These are phyloP conservation scores for Bolinopsis microptera DNA, from an alignment of 37 sponge, comb jelly and placozoan genomes.

Conservation along the genomic window DNA sequence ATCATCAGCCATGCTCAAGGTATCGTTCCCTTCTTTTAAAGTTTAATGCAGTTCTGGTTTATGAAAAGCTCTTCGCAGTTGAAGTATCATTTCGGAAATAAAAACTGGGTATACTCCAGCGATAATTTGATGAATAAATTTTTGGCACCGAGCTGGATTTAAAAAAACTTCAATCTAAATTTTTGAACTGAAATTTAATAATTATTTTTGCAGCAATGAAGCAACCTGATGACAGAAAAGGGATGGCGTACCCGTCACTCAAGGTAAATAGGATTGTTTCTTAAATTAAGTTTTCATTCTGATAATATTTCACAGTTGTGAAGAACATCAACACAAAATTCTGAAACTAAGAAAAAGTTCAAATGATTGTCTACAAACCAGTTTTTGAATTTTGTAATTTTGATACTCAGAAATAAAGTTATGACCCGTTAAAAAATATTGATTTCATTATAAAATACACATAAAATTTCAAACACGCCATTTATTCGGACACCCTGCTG, in stretches of 20 bases:
- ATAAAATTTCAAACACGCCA: background rate
- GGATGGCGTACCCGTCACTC: slow-evolving; percentile 55
- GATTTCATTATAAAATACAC: background rate
- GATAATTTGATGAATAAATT: background rate
- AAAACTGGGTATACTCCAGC: too few species aligned
- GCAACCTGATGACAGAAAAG: slow-evolving; percentile 40
- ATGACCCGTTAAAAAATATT: background rate
- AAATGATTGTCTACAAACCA: too few species aligned
- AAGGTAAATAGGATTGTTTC: background rate
- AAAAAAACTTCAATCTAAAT: background rate
- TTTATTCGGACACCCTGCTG: too few species aligned
- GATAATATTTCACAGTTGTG: background rate
- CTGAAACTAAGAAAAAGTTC: too few species aligned
- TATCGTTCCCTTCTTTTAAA: too few species aligned
- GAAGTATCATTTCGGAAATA: too few species aligned
- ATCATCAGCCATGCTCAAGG: slow-evolving; percentile 43
- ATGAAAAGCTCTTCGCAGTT: too few species aligned
- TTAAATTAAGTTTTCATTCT: background rate
- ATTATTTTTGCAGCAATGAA: slow-evolving; percentile 53
- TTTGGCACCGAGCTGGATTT: background rate
- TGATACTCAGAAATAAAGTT: background rate
- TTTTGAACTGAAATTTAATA: too few species aligned
- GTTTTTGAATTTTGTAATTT: too few species aligned
- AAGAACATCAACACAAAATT: too few species aligned
- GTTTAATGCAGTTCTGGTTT: too few species aligned